These are phyloP conservation scores for Lasioglossum vierecki DNA, from an alignment of 2,888 invertebrate species.

Conservation along the genomic window DNA sequence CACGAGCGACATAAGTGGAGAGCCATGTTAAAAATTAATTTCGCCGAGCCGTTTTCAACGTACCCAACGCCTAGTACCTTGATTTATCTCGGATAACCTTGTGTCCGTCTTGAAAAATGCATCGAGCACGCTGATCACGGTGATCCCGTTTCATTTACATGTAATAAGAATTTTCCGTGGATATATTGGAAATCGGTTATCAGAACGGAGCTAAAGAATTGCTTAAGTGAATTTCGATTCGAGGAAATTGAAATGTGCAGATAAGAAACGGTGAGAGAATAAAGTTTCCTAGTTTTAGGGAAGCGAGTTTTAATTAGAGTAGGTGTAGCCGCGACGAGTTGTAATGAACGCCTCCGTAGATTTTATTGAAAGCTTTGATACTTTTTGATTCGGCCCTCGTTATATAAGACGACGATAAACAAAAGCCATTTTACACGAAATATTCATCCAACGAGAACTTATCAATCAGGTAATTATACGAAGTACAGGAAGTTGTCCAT, in stretches of 20 bases:
- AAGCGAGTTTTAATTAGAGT: constrained; percentile 51
- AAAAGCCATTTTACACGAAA: neutral
- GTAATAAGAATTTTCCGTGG: constrained; percentile 29
- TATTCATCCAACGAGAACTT: neutral
- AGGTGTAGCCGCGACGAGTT: constrained; percentile 23
- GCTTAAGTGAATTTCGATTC: constrained; percentile 31
- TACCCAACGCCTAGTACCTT: neutral
- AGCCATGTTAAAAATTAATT: neutral
- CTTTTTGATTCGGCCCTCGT: neutral
- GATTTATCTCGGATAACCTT: neutral
- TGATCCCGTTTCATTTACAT: constrained; percentile 22
- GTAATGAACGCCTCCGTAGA: constrained; percentile 34
- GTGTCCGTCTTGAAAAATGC: constrained; percentile 12
- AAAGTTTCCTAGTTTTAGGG: constrained; percentile 26
- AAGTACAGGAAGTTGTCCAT: neutral
- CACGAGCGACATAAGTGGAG: neutral
- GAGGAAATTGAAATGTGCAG: constrained; percentile 42
- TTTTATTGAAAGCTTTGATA: constrained; percentile 27
- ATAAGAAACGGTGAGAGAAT: constrained; percentile 28
- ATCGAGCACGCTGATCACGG: constrained; percentile 4
- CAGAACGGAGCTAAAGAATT: constrained; percentile 35
- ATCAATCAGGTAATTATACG: neutral
- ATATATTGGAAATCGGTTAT: constrained; percentile 23
- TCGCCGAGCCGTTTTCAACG: neutral
- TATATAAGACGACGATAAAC: neutral